Base-by-base conservation (phyloP, 1,140 invertebrate species). In the Monomorium pharaonis region DNA sequence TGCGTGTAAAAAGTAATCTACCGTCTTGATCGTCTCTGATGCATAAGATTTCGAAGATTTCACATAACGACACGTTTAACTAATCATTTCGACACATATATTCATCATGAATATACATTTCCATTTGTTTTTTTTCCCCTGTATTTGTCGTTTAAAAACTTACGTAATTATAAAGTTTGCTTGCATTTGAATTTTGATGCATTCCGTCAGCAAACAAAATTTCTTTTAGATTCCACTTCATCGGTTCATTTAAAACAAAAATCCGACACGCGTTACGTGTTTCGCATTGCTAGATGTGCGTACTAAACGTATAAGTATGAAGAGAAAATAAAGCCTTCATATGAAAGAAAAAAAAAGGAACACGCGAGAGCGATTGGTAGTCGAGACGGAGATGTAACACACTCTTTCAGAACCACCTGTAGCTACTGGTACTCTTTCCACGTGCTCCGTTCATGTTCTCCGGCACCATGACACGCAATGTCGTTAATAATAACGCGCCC, bases 401-500 rank as follows among this genome's bases (percentile, higher is more conserved):
- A 69, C 62, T 89, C 74, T 74, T 33, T 78, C 72, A 62, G 49
- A 90, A 90, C 89, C 87, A 90, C 89, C 89, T 90, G 89, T 90
- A 84, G 89, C 85, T 89, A 51, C 78, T 83, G 51, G 54, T 74
- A 47, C 44, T 67, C 72, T 65, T 76, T 65, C 88, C 76, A 76
- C 78, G 76, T 84, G 33, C 72, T 75, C 76, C 18, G 65, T 56
- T 78, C 62, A 69, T 67, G 62, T 74, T 67, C 54, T 47, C 67
- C 67, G 42, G 49, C 54, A 65, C 62, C 56, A 49, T 78, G 88
- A 88, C 88, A 90, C 88, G 88, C 88, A 90, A 90, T 75, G 72
- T 87, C 89, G 86, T 89, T 90, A 90, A 90, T 90, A 91, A 91
- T 77, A 87, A 86, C 75, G 69, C 84, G 84, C 74, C 30, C 85